Conservation (phyloP, 1,140 invertebrate species). For the Solen grandis region DNA sequence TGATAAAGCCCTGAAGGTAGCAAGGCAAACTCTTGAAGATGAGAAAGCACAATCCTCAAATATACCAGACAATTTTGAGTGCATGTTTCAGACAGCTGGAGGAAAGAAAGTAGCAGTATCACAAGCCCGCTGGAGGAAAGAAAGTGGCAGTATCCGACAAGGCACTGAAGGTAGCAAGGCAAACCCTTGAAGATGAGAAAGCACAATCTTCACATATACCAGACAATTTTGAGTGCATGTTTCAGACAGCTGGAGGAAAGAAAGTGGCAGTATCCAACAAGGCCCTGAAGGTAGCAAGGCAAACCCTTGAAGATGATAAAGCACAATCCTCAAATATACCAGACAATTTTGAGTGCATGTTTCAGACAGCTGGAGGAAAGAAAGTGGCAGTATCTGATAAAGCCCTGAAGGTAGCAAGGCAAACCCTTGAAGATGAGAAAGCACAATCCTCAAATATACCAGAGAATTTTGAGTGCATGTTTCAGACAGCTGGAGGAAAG, state of each 20-base stretch:
- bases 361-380: not conserved
- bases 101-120: constrained; percentile 17
- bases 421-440: constrained; percentile 23
- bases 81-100: constrained; percentile 35
- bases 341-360: not conserved
- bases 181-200: not conserved
- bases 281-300: constrained; percentile 58
- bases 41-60: not conserved
- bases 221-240: too few species aligned
- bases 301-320: constrained; percentile 23
- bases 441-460: not conserved
- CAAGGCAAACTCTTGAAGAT: constrained; percentile 6
- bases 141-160: not conserved
- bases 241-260: constrained; percentile 57
- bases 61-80: not conserved
- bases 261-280: constrained; percentile 51
- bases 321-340: not conserved
- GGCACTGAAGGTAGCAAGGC: not conserved
- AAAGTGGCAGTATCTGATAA: not conserved
- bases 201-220: not conserved
- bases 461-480: not conserved
- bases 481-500: constrained; percentile 53
- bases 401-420: constrained; percentile 53
- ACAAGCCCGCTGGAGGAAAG: too few species aligned
- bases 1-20: constrained; percentile 53